Conservation (phyloP, 2,888 invertebrate genomes). For the Hanleya hanleyi region DNA sequence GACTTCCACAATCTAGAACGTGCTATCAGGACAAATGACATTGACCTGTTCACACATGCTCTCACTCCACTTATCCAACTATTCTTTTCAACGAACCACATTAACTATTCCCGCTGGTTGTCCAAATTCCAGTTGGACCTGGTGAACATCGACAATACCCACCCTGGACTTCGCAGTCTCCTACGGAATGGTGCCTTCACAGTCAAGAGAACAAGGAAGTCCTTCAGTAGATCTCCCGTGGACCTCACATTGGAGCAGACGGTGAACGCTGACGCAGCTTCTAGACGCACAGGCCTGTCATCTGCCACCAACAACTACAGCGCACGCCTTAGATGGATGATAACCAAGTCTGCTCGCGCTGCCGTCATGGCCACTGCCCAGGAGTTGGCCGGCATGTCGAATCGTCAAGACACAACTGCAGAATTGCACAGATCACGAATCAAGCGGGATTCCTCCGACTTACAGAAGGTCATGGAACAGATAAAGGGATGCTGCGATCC, state of each 20-base stretch:
- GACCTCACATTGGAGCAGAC: background rate
- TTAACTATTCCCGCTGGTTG: conserved; percentile 43
- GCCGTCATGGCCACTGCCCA: conserved; percentile 7
- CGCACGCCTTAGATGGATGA: conserved; percentile 23
- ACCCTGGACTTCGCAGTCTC: conserved; percentile 8
- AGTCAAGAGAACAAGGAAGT: conserved; percentile 9
- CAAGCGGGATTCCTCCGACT: conserved; percentile 4
- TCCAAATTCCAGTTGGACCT: conserved; percentile 36
- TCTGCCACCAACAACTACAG: conserved; percentile 18
- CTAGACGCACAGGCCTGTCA: conserved; percentile 17
- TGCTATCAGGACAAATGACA: conserved; percentile 32
- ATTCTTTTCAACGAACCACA: conserved; percentile 36
- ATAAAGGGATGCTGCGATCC: conserved; percentile 12
- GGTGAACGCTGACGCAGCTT: conserved; percentile 28
- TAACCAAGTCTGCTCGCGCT: conserved; percentile 20
- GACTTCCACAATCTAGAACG: conserved; percentile 13
- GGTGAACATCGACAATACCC: conserved; percentile 24
- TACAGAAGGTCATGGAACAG: conserved; percentile 7
- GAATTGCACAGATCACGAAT: conserved; percentile 6
- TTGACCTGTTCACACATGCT: conserved; percentile 28
- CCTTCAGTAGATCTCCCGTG: background rate
- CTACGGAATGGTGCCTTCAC: conserved; percentile 17
- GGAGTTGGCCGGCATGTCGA: conserved; percentile 13
- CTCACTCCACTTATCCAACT: conserved; percentile 25
- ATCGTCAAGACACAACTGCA: conserved; percentile 11